These are phyloP conservation scores for Heterotis niloticus DNA, from an alignment of 2,113 vertebrate species.

Conservation along the genomic window DNA sequence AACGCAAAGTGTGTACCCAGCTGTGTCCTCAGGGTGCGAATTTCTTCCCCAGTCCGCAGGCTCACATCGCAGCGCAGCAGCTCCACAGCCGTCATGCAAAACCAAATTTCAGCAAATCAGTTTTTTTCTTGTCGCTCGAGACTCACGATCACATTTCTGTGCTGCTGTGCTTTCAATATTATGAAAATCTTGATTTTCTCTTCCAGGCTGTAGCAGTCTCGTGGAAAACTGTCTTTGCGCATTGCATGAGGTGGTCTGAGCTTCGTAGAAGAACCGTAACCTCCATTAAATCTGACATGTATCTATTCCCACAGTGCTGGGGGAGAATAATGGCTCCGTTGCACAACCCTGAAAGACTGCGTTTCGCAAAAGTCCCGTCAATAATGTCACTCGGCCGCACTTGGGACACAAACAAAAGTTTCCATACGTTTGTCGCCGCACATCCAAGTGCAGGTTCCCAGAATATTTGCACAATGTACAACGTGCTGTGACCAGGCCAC, in stretches of 20 bases:
- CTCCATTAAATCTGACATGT: neutral
- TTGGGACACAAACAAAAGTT: slow-evolving; percentile 1
- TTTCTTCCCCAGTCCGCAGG: too few species aligned
- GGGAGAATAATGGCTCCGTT: neutral
- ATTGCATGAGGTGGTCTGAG: slow-evolving; percentile 31
- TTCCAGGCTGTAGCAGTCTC: too few species aligned
- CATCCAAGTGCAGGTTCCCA: neutral
- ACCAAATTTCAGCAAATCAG: too few species aligned
- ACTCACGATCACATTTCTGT: too few species aligned
- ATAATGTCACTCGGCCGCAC: neutral
- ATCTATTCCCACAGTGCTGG: neutral
- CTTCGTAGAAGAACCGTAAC: neutral
- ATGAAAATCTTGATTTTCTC: too few species aligned
- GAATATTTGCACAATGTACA: neutral
- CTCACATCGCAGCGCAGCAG: too few species aligned
- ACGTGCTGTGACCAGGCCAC: neutral
- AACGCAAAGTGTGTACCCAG: too few species aligned
- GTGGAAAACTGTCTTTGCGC: too few species aligned
- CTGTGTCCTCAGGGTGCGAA: too few species aligned
- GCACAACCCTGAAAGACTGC: neutral
- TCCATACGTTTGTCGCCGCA: neutral
- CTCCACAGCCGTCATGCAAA: too few species aligned
- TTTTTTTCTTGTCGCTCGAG: too few species aligned
- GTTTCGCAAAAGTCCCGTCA: neutral
- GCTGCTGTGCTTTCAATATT: too few species aligned